A percentile compares a stretch with the other conserved stretches of the same genome.
Conservation (phyloP, 2,888 invertebrate species). For the Acanthosepion pharaonis region DNA sequence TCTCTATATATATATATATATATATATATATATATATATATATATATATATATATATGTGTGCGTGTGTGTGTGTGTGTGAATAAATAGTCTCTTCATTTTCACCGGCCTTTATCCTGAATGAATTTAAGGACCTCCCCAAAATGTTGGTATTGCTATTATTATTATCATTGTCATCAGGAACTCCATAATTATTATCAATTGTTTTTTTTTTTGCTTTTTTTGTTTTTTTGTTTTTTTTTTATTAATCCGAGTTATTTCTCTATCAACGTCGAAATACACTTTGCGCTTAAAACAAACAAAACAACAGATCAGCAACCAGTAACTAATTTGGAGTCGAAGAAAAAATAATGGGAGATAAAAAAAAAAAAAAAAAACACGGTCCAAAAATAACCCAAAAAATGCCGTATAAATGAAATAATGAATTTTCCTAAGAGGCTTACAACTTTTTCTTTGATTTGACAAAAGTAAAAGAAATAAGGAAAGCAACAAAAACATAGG, state of each 20-base stretch:
- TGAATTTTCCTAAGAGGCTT: slow-evolving; percentile 33
- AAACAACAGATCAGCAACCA: too few relatives aligned
- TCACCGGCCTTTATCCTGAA: too few relatives aligned
- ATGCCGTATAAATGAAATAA: not conserved
- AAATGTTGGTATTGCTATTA: too few relatives aligned
- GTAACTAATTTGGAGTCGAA: too few relatives aligned
- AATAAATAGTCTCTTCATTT: not conserved
- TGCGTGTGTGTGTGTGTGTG: not conserved
- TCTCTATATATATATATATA: not conserved
- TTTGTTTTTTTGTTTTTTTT: too few relatives aligned
- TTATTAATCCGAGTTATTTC: too few relatives aligned
- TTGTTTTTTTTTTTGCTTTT: too few relatives aligned
- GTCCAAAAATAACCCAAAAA: not conserved
- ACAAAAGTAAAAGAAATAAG: not conserved
- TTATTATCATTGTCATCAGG: too few relatives aligned
- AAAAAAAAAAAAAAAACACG: not conserved
- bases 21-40: not conserved
- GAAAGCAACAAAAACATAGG: not conserved
- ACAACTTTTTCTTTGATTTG: not conserved
- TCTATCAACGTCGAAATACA: too few relatives aligned
- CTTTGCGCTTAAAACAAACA: too few relatives aligned
- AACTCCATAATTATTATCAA: too few relatives aligned
- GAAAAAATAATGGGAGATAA: not conserved
- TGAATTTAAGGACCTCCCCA: too few relatives aligned
- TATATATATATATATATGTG: not conserved